Evolutionary conservation across 2,113 vertebrate species (phyloP).

Genomic region (Oceanodroma tethys): DNA sequence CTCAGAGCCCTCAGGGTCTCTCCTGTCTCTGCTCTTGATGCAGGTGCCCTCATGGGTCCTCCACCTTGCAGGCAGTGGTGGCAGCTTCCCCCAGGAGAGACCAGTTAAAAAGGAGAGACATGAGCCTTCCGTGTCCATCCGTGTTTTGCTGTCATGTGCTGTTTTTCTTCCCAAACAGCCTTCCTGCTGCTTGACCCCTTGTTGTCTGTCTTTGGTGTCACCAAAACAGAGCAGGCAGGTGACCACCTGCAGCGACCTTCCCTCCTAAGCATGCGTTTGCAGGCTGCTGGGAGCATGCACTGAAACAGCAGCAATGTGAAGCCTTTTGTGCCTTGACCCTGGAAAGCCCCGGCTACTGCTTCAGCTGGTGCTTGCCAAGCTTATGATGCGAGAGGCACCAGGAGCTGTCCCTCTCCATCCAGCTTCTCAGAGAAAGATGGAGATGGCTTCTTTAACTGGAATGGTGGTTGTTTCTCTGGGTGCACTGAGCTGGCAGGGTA

Average conservation of each 20-base stretch:
- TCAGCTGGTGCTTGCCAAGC: neutral
- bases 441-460: neutral
- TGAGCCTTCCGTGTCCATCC: neutral
- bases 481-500: neutral
- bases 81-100: neutral
- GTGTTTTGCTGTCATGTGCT: neutral
- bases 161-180: neutral
- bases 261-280: neutral
- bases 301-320: fast-evolving
- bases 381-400: neutral
- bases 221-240: neutral
- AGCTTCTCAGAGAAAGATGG: fast-evolving
- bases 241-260: neutral
- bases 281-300: neutral
- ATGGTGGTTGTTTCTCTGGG: neutral
- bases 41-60: neutral
- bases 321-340: neutral
- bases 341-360: neutral
- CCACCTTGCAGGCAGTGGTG: neutral
- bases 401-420: neutral
- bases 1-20: neutral
- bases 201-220: neutral
- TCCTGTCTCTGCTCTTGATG: neutral
- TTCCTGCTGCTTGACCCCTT: neutral
- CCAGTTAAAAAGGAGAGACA: neutral